Percentiles rank a stretch among this genome's conserved stretches.
Evolutionary conservation across 1,140 invertebrate species (phyloP).

Genomic region (Eupeodes corollae): DNA sequence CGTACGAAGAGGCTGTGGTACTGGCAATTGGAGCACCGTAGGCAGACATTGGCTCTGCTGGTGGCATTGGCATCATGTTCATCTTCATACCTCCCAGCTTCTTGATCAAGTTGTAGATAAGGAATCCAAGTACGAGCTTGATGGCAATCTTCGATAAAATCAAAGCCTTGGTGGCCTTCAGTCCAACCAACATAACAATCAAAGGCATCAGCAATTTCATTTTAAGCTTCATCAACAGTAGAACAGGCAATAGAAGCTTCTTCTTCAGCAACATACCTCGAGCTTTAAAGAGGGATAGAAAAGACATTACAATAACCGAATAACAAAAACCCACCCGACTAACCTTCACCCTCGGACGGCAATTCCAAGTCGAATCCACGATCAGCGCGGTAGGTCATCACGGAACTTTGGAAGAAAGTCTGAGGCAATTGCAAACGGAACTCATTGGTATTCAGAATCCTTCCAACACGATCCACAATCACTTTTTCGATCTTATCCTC

Average conservation of each 20-base stretch:
- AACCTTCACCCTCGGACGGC: constrained; percentile 42
- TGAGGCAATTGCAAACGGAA: constrained; percentile 58
- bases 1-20: constrained; percentile 51
- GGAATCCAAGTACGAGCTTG: constrained; percentile 63
- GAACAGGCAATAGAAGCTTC: constrained; percentile 64
- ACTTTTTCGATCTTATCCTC: constrained; percentile 58
- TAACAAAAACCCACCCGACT: constrained; percentile 3
- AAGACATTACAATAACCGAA: constrained; percentile 4
- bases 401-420: constrained; percentile 54
- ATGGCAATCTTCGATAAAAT: constrained; percentile 72
- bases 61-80: constrained; percentile 50
- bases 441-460: constrained; percentile 58
- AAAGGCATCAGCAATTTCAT: constrained; percentile 74
- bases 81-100: constrained; percentile 58
- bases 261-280: constrained; percentile 53
- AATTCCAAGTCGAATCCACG: constrained; percentile 51
- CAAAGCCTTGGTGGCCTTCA: constrained; percentile 72
- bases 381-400: constrained; percentile 55
- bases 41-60: constrained; percentile 41
- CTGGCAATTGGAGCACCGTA: constrained; percentile 53
- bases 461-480: constrained; percentile 55
- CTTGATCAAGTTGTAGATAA: constrained; percentile 64
- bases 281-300: constrained; percentile 10
- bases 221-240: constrained; percentile 69
- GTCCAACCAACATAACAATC: constrained; percentile 59